Percentiles rank a stretch among this genome's conserved stretches.
phyloP scores from a whole-genome alignment of 2,113 vertebrate genomes.

The Lophochroa leadbeateri region DNA sequence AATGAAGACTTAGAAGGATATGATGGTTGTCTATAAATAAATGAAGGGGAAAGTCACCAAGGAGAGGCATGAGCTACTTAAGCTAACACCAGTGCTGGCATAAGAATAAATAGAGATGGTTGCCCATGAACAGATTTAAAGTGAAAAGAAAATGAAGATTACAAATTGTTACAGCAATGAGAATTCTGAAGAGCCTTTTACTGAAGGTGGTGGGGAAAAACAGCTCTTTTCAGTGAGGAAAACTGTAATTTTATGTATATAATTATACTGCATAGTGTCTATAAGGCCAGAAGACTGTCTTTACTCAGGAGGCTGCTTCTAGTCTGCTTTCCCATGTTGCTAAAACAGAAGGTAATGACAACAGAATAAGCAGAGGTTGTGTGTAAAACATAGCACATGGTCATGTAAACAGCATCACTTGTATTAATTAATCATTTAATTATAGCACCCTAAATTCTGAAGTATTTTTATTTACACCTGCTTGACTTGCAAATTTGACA shows the following conservation, averaged over 20 bases:
- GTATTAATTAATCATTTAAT: not conserved
- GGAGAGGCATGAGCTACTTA: not conserved
- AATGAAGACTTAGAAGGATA: conserved; percentile 13
- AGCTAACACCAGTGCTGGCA: not conserved
- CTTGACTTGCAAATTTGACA: not conserved
- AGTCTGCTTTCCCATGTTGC: not conserved
- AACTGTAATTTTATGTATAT: not conserved
- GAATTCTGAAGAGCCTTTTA: not conserved
- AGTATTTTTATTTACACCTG: fast-evolving
- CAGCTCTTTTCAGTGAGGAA: not conserved
- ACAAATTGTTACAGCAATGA: not conserved
- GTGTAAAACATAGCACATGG: not conserved
- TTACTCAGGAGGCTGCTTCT: not conserved
- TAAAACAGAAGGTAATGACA: not conserved
- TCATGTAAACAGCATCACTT: not conserved
- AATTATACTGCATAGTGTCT: not conserved
- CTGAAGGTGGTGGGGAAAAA: fast-evolving
- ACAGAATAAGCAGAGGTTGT: not conserved
- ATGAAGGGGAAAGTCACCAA: not conserved
- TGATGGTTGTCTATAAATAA: conserved; percentile 3
- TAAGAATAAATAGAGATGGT: not conserved
- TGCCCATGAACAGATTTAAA: not conserved
- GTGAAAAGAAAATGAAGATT: not conserved
- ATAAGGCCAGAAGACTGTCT: not conserved
- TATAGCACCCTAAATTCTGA: not conserved